Conservation (phyloP, 1,140 invertebrate genomes). For the Neodiprion lecontei region DNA sequence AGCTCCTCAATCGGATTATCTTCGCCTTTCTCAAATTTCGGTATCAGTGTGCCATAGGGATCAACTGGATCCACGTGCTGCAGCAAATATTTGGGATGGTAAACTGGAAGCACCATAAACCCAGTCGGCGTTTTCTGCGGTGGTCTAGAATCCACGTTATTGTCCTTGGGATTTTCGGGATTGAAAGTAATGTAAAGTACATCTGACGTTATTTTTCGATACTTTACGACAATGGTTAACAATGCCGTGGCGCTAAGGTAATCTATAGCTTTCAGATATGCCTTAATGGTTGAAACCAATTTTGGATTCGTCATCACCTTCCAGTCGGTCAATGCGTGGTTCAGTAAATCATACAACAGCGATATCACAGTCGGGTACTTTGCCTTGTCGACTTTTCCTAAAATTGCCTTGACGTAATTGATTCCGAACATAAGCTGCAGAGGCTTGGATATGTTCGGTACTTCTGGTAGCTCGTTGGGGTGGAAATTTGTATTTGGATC, state of each 20-base stretch:
- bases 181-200: neutral
- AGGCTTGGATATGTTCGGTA: conserved; percentile 19
- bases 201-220: neutral
- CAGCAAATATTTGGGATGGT: conserved; percentile 28
- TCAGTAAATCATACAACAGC: conserved; percentile 17
- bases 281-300: neutral
- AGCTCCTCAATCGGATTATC: conserved; percentile 10
- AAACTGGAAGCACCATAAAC: conserved; percentile 22
- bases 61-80: conserved; percentile 20
- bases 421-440: conserved; percentile 26
- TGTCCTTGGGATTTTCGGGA: neutral
- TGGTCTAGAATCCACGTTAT: conserved; percentile 11
- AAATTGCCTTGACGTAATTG: conserved; percentile 17
- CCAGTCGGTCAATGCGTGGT: neutral
- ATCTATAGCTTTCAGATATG: conserved; percentile 7
- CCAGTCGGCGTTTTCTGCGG: conserved; percentile 1
- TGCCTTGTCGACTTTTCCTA: conserved; percentile 11
- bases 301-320: neutral
- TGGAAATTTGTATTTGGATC: neutral
- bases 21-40: conserved; percentile 3
- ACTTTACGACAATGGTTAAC: neutral
- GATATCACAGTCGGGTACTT: conserved; percentile 23
- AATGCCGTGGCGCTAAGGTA: neutral
- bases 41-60: conserved; percentile 25
- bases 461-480: neutral